Base-by-base conservation (phyloP, 1,140 invertebrate species). In the Brachionus asplanchnoidis region DNA sequence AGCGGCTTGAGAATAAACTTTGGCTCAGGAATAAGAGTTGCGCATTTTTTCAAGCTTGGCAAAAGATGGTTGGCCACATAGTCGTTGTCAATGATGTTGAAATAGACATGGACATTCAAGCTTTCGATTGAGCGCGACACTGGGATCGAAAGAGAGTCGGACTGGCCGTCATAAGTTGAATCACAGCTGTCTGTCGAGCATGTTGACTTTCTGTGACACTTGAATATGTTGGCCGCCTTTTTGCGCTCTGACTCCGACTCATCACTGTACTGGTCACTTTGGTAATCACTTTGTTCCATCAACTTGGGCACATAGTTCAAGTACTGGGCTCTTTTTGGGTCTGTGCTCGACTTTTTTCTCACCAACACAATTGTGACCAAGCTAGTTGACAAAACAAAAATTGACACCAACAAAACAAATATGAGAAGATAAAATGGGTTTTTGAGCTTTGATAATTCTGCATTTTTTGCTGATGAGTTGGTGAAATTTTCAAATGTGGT, bases 21-120 rank as follows among this genome's bases (percentile, higher is more conserved):
- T 40, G 68, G 68, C 8, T 73, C 68, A 8, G 68, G 68, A 36
- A 73, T 73, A 3, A 73, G n/a, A 1, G 68, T 73, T 73, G 40
- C 2, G 20, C 68, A 73, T 73, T 73, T 73, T 42, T 73, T 73
- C 17, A 73, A 42, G n/a, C 28, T 42, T 9, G 68, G 68, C 28
- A 73, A 42, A 20, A 73, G 40, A 73, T 73, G 36, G 42, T 73
- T 73, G 1, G 68, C 68, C n/a, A 73, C 68, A 73, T 73, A 73
- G 17, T 73, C 68, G 20, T 73, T 73, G 23, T 73, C 68, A 9
- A 73, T 73, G n/a, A 73, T 73, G 17, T 73, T 73, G 23, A 73
- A 73, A 73, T 73, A 73, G 9, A 73, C 68, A 73, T 73, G 23
- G 1, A 73, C 40, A 42, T 73, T 73, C 6, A 73, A 73, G 9